A percentile compares a stretch with the other conserved stretches of the same genome.
These are phyloP conservation scores for Trichoplusia ni DNA, from an alignment of 1,140 invertebrate genomes.

Conservation along the genomic window DNA sequence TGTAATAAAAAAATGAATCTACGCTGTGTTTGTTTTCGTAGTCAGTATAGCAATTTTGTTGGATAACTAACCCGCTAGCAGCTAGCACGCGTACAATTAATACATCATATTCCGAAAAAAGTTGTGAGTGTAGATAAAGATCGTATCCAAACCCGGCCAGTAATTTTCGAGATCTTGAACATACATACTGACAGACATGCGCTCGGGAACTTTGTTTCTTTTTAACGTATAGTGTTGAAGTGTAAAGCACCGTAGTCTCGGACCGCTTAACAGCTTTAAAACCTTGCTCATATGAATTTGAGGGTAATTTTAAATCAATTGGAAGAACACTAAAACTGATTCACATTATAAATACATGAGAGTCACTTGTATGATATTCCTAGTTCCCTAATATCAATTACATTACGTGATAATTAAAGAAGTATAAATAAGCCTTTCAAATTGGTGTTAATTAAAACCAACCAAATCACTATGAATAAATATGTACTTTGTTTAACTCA, in stretches of 20 bases:
- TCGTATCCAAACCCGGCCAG: constrained; percentile 2
- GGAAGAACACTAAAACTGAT: too few species aligned
- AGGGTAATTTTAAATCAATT: too few species aligned
- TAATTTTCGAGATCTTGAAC: constrained; percentile 17
- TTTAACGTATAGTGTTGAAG: constrained; percentile 7
- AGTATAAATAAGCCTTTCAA: background rate
- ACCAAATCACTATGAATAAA: background rate
- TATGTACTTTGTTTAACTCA: background rate
- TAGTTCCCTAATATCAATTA: background rate
- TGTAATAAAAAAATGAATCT: constrained; percentile 28
- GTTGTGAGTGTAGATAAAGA: background rate
- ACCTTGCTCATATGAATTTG: constrained; percentile 2
- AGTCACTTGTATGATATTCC: too few species aligned
- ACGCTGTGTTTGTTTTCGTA: constrained; percentile 17
- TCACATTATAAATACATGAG: too few species aligned
- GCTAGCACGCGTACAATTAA: background rate
- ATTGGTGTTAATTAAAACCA: background rate
- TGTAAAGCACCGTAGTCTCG: background rate
- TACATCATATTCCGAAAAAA: background rate
- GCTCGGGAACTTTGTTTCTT: background rate
- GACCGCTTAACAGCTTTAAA: background rate
- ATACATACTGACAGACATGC: background rate
- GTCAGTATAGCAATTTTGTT: background rate
- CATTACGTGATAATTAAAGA: background rate
- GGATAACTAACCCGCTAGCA: background rate